Conservation (phyloP, 1,140 invertebrate genomes). For the Hylyphantes graminicola region DNA sequence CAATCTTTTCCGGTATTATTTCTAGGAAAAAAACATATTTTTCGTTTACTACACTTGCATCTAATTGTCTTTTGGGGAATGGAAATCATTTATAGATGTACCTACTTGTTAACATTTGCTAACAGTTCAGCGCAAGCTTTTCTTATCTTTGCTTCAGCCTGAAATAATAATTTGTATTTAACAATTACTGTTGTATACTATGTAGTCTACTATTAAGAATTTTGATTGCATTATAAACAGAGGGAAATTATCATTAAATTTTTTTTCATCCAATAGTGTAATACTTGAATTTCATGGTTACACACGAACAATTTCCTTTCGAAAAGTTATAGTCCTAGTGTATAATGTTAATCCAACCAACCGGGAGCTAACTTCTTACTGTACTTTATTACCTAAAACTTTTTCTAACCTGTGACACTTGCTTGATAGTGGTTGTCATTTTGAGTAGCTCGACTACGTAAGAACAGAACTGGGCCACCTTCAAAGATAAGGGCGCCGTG, state of each 20-base stretch:
- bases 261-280: no score
- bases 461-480: slow-evolving; percentile 40
- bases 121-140: slow-evolving; percentile 24
- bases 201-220: no score
- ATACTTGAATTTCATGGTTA: no score
- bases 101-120: slow-evolving; percentile 32
- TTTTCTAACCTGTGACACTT: slow-evolving; percentile 31
- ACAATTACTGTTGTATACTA: no score
- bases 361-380: no score
- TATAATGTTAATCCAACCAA: no score
- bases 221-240: no score
- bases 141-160: slow-evolving; percentile 35
- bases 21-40: slow-evolving; percentile 17
- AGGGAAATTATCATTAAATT: no score
- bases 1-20: slow-evolving; percentile 21
- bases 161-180: background rate
- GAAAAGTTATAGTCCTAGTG: no score
- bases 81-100: background rate
- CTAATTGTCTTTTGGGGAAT: background rate
- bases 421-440: slow-evolving; percentile 14
- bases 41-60: background rate
- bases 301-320: no score
- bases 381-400: no score
- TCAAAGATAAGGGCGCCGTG: slow-evolving; percentile 10
- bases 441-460: slow-evolving; percentile 36